Evolutionary conservation across 2,888 invertebrate genomes (phyloP).

Genomic region (Pandemis corylana): DNA sequence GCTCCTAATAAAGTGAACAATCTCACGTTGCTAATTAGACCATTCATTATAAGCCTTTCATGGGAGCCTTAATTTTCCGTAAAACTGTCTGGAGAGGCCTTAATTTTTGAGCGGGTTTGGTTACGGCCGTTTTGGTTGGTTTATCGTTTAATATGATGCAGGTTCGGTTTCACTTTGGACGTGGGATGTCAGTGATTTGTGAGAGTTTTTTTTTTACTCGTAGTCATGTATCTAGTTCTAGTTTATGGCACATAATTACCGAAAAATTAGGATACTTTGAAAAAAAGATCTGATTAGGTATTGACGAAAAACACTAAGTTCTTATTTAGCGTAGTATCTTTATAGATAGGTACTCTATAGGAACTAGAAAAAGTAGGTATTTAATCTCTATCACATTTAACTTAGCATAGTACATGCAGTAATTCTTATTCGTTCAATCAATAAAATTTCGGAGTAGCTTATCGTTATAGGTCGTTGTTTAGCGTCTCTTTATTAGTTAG

Average conservation of each 20-base stretch:
- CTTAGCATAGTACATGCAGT: too few relatives aligned
- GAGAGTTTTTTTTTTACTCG: not conserved
- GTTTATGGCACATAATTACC: not conserved
- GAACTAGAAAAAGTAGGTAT: too few relatives aligned
- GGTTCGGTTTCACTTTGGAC: conserved; percentile 47
- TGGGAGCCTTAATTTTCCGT: conserved; percentile 79
- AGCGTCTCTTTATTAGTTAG: not conserved
- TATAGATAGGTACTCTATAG: too few relatives aligned
- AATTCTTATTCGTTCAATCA: too few relatives aligned
- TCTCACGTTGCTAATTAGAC: conserved; percentile 83
- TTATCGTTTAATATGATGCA: conserved; percentile 48
- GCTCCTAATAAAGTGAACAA: conserved; percentile 78
- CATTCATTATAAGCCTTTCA: conserved; percentile 83
- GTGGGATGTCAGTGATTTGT: conserved; percentile 1
- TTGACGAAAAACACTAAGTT: too few relatives aligned
- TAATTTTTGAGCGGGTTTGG: conserved; percentile 76
- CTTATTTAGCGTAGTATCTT: too few relatives aligned
- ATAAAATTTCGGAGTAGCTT: too few relatives aligned
- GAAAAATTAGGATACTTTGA: not conserved
- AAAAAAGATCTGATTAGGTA: too few relatives aligned
- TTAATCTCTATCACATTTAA: too few relatives aligned
- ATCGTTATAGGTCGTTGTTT: too few relatives aligned
- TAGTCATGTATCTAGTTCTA: not conserved
- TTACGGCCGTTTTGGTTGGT: conserved; percentile 63
- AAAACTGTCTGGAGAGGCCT: conserved; percentile 68